Conservation (phyloP, 2,888 invertebrate species). For the Argyresthia albistria region DNA sequence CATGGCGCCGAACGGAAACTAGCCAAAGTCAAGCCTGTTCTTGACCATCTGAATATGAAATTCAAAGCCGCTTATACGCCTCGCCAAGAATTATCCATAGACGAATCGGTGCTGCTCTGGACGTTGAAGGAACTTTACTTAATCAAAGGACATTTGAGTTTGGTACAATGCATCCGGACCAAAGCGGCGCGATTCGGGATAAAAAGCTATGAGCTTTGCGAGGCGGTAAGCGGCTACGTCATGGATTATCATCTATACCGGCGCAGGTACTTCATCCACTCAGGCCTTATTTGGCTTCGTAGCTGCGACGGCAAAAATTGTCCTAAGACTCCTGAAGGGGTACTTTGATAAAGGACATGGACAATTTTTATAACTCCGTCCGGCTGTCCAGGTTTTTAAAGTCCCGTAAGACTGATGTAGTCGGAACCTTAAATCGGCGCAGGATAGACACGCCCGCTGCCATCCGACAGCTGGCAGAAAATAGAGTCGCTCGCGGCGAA, state of each 20-base stretch:
- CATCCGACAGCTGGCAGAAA: not conserved
- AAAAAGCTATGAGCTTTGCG: slow-evolving; percentile 8
- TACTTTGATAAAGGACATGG: slow-evolving; percentile 6
- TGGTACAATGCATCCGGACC: slow-evolving; percentile 9
- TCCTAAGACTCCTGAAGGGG: slow-evolving; percentile 9
- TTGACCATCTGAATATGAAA: slow-evolving; percentile 7
- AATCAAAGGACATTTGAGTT: slow-evolving; percentile 9
- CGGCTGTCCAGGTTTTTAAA: not conserved
- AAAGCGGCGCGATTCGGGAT: slow-evolving; percentile 15
- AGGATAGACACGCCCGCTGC: not conserved
- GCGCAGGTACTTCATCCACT: slow-evolving; percentile 1
- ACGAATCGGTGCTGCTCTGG: slow-evolving; percentile 8
- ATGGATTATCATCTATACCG: slow-evolving; percentile 7
- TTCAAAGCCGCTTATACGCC: slow-evolving; percentile 4
- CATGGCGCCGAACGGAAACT: slow-evolving; percentile 4
- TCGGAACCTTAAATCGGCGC: slow-evolving; percentile 4
- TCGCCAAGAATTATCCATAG: slow-evolving; percentile 1
- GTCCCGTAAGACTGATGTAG: slow-evolving; percentile 1
- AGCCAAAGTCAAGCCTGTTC: slow-evolving; percentile 5
- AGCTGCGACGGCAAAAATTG: slow-evolving; percentile 13
- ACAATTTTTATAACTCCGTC: slow-evolving; percentile 4
- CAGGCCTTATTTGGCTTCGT: slow-evolving; percentile 11
- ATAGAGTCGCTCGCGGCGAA: not conserved
- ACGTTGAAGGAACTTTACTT: too few species aligned
- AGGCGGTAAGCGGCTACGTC: slow-evolving; percentile 6